Evolutionary conservation across 2,113 vertebrate species (phyloP), one percentile per base, ranked within the genome.

Genomic region (Brevimyrus niger): DNA sequence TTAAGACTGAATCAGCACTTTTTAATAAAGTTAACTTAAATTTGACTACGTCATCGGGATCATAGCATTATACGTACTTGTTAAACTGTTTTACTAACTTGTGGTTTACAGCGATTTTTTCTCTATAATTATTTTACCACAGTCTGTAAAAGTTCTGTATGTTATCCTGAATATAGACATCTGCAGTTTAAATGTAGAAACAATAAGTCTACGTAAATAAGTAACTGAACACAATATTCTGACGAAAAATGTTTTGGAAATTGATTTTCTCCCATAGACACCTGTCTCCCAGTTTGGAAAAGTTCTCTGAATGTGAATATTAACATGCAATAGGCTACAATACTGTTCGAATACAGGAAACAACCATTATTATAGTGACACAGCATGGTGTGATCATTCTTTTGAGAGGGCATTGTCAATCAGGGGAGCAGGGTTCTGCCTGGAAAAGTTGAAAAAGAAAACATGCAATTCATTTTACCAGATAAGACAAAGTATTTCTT

Each of bases 121-220:
- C 61, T 80, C 31, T 80, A 80, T 80, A 80, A 80, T 80, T 80
- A 80, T 80, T 80, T 80, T 80, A 80, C 73, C 73, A 80, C 73
- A 80, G 35, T 80, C 73, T 80, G 73, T 80, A 35, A 80, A 80
- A 80, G 31, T 80, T 42, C 73, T 80, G 6, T 42, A 80, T 80
- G 73, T 15, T 80, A 80, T 80, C 15, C 73, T 38, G 35, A 38
- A 80, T 80, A 42, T 80, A 42, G 15, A 80, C 73, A 42, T 80
- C 15, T 80, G 73, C 73, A 80, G 35, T 38, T 80, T 80, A 80
- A 80, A 80, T 42, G 73, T 42, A 4, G 73, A 38, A 80, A 38
- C 73, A 80, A 19, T 80, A 69, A 31, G 27, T 10, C 61, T 31
- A 69, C n/a, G 31, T 31, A 69, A 69, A 31, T 69, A 31, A 69